Conservation (phyloP, 2,888 invertebrate genomes). For the Ormia ochracea region DNA sequence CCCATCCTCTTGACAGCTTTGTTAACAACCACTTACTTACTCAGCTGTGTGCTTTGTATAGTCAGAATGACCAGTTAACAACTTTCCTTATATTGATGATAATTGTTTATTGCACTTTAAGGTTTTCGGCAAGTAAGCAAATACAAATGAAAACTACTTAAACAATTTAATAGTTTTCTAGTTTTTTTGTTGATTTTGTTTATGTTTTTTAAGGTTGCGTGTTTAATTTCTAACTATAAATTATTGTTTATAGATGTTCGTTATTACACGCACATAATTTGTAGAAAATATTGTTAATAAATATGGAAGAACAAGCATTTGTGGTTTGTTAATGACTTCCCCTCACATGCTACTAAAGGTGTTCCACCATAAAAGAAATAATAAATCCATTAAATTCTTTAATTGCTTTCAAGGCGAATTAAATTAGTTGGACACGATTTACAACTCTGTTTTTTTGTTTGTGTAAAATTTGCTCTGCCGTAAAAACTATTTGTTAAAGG, state of each 20-base stretch:
- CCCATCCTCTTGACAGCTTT: no score
- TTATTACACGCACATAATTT: slow-evolving; percentile 27
- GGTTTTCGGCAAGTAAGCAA: not conserved
- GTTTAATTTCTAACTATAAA: not conserved
- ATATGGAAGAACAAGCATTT: slow-evolving; percentile 2
- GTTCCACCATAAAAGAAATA: slow-evolving; percentile 7
- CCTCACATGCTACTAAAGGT: not conserved
- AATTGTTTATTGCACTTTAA: slow-evolving; percentile 8
- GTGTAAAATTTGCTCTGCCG: no score
- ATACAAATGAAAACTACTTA: not conserved
- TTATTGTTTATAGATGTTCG: not conserved
- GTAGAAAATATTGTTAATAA: slow-evolving; percentile 9
- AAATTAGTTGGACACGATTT: not conserved
- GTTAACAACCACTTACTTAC: no score
- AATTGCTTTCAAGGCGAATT: slow-evolving; percentile 14
- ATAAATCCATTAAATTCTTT: not conserved
- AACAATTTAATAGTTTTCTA: slow-evolving; percentile 10
- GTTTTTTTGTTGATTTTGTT: not conserved
- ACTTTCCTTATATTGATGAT: not conserved
- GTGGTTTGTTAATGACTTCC: slow-evolving; percentile 12
- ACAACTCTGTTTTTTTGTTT: not conserved
- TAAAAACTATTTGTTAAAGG: no score
- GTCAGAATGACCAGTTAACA: no score
- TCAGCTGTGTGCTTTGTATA: no score
- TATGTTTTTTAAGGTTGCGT: slow-evolving; percentile 3